Conservation (phyloP, 2,113 vertebrate species). For the Erpornis zantholeuca region DNA sequence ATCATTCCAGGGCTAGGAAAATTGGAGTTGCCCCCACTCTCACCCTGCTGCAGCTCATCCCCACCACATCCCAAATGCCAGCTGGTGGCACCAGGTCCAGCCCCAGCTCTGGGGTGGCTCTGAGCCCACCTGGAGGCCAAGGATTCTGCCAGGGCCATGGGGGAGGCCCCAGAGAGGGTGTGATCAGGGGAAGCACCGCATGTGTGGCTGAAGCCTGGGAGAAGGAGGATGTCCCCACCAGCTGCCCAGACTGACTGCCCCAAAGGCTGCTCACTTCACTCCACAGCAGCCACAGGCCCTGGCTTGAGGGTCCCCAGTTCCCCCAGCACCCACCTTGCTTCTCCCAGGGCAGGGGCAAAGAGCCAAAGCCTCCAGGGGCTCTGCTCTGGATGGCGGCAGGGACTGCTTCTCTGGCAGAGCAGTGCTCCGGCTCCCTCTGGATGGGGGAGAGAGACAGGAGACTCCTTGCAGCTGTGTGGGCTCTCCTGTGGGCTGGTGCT, state of each 20-base stretch:
- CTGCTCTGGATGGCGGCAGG: fast-evolving
- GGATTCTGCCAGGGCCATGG: not conserved
- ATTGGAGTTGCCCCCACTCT: not conserved
- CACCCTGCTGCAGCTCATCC: not conserved
- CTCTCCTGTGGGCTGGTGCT: not conserved
- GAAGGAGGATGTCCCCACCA: not conserved
- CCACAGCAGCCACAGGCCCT: not conserved
- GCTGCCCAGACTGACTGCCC: not conserved
- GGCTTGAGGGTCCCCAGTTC: not conserved
- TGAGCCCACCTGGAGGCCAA: fast-evolving
- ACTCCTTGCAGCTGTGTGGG: not conserved
- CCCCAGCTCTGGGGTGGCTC: not conserved
- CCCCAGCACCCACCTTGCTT: not conserved
- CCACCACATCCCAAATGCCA: not conserved
- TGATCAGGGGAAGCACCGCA: not conserved
- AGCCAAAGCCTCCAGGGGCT: not conserved
- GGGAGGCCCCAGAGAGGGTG: not conserved
- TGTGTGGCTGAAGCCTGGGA: not conserved
- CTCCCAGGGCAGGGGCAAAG: not conserved
- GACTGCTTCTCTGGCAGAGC: not conserved
- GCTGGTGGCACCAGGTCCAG: fast-evolving
- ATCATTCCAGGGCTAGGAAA: not conserved
- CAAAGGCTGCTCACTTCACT: not conserved
- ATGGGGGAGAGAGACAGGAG: not conserved
- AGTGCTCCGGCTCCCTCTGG: not conserved